Base-by-base conservation (phyloP, 2,888 invertebrate genomes). In the Apocheima hispidaria region DNA sequence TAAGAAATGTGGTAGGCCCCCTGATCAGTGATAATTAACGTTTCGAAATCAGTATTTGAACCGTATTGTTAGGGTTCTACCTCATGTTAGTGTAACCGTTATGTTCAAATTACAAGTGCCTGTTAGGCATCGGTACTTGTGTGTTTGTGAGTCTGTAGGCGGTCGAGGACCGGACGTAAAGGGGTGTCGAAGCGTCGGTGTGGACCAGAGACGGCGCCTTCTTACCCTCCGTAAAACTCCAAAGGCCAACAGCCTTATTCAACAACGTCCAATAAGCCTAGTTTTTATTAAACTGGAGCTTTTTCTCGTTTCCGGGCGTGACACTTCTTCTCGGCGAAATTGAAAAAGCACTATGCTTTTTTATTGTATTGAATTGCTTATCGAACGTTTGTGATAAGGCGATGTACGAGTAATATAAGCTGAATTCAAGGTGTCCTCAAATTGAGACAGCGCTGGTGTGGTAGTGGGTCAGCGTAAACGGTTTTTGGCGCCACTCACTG, bases 21-120 rank as follows among this genome's bases (percentile, higher is more conserved):
- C 28, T 30, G 10, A 54, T 18, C 55, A 55, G 44, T 51, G 33
- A 60, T 60, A 40, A 54, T 33, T 10, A 66, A 46, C 65, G 52
- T 57, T 66, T 66, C 63, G 60, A 68, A 68, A 76, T 75, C 77
- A 74, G 78, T 77, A 72, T 78, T 68, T 63, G 72, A 66, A 64
- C 71, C 70, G 70, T 71, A 69, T 69, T 65, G 60, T 66, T 72
- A 75, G 73, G 76, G 76, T 81, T 75, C 75, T 77, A 79, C 74
- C 73, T 80, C 79, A 79, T 75, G 63, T 73, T 81, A 76, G 73
- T 64, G 61, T 74, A 69, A 66, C 63, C 65, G 66, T 72, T 64
- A 68, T 66, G 69, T 69, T 65, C 56, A 52, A 60, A 62, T 63
- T 61, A 75, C 72, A 69, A 71, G 77, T 73, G 69, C 63, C 57